These are phyloP conservation scores for Chaunax sp. DNA, from an alignment of 2,797 vertebrate species.

Conservation along the genomic window DNA sequence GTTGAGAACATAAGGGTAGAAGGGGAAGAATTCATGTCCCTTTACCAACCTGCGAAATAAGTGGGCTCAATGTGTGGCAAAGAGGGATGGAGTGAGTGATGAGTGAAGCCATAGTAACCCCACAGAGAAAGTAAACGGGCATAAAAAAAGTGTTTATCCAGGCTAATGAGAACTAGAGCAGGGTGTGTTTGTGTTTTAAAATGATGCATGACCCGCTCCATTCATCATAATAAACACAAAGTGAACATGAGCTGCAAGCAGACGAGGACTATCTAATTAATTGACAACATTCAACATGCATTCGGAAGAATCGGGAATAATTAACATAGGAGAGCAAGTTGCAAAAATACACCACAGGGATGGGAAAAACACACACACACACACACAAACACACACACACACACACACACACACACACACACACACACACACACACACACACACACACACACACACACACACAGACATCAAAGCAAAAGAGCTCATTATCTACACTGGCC, in stretches of 20 bases:
- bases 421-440: background rate
- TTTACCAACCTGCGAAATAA: constrained; percentile 29
- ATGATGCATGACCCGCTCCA: constrained; percentile 25
- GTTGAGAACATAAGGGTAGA: constrained; percentile 8
- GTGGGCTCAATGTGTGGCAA: constrained; percentile 6
- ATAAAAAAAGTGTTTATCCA: constrained; percentile 20
- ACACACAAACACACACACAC: constrained; percentile 28
- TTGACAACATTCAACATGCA: constrained; percentile 7
- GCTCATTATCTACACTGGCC: constrained; percentile 57
- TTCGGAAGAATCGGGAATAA: constrained; percentile 29
- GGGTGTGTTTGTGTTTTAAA: constrained; percentile 38
- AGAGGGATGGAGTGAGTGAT: constrained; percentile 27
- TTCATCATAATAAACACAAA: background rate
- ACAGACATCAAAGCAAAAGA: constrained; percentile 58
- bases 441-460: constrained; percentile 27
- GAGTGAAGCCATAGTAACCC: constrained; percentile 42
- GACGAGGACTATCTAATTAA: constrained; percentile 10
- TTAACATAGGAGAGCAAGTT: constrained; percentile 33
- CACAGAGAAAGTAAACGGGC: background rate
- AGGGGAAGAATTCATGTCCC: background rate
- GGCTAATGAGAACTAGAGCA: constrained; percentile 20
- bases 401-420: constrained; percentile 7
- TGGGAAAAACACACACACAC: constrained; percentile 2
- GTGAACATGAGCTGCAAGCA: constrained; percentile 20
- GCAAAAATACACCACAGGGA: constrained; percentile 42